These are phyloP conservation scores for Nesospiza acunhae DNA, from an alignment of 2,113 vertebrate genomes.

Conservation along the genomic window DNA sequence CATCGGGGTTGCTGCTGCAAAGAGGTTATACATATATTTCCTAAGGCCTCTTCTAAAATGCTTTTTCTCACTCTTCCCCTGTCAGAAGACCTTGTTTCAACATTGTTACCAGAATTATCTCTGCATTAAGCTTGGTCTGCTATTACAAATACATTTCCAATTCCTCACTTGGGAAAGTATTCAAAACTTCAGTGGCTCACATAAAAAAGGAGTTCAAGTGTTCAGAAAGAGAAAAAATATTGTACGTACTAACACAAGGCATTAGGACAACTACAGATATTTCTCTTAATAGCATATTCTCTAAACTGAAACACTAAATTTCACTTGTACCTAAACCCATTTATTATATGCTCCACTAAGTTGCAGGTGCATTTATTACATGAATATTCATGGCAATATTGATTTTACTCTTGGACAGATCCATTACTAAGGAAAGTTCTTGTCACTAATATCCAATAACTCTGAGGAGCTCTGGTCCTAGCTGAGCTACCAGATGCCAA, in stretches of 20 bases:
- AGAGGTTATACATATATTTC: neutral
- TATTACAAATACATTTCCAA: slow-evolving; percentile 6
- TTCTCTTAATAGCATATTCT: neutral
- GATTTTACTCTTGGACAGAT: neutral
- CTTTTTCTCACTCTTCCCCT: neutral
- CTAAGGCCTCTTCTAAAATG: neutral
- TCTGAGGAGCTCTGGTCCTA: neutral
- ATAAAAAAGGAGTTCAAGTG: neutral
- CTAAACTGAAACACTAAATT: neutral
- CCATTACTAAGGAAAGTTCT: neutral
- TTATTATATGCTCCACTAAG: neutral
- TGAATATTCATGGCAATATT: neutral
- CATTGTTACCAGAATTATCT: neutral
- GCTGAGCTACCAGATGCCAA: neutral
- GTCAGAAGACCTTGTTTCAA: neutral
- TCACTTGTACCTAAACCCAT: neutral
- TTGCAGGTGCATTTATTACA: neutral
- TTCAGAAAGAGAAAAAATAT: neutral
- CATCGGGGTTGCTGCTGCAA: neutral
- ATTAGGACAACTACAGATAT: neutral
- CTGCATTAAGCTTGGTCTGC: neutral
- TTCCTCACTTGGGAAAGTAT: neutral
- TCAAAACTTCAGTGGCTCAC: neutral
- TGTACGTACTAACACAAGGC: neutral
- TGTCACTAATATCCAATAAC: neutral